Percentiles rank a stretch among this genome's conserved stretches.
Conservation (phyloP, 2,113 vertebrate species). For the Potamarius usumacintae region DNA sequence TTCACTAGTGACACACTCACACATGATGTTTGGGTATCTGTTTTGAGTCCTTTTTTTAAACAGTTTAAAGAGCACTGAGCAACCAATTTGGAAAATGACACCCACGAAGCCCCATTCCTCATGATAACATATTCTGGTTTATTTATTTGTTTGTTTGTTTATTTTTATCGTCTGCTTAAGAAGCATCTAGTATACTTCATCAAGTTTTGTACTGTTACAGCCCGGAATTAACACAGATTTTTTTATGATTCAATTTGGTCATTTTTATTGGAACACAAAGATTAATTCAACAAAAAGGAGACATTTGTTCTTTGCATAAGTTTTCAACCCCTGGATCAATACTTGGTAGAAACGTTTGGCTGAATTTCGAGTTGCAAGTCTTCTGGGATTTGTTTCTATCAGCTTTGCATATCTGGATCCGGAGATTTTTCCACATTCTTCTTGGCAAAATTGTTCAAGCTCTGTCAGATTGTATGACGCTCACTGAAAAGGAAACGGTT, state of each 20-base stretch:
- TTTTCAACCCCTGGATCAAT: neutral
- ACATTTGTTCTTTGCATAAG: neutral
- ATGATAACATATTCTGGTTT: neutral
- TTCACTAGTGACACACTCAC: neutral
- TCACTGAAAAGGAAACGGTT: neutral
- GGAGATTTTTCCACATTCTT: neutral
- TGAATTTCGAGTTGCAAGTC: neutral
- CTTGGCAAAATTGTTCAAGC: neutral
- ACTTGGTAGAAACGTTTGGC: neutral
- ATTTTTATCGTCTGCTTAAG: neutral
- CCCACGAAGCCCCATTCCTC: neutral
- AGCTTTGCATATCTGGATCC: neutral
- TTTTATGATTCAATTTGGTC: neutral
- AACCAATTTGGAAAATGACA: conserved; percentile 2
- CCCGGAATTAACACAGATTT: neutral
- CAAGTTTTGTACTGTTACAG: neutral
- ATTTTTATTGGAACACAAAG: neutral
- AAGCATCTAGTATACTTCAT: neutral
- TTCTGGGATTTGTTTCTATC: neutral
- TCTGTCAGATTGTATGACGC: neutral
- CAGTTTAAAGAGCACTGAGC: neutral
- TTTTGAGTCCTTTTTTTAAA: conserved; percentile 14
- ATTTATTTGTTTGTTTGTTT: neutral
- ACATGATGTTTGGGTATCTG: neutral
- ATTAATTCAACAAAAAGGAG: neutral